Conservation (phyloP, 2,113 vertebrate genomes). For the Camelus dromedarius region DNA sequence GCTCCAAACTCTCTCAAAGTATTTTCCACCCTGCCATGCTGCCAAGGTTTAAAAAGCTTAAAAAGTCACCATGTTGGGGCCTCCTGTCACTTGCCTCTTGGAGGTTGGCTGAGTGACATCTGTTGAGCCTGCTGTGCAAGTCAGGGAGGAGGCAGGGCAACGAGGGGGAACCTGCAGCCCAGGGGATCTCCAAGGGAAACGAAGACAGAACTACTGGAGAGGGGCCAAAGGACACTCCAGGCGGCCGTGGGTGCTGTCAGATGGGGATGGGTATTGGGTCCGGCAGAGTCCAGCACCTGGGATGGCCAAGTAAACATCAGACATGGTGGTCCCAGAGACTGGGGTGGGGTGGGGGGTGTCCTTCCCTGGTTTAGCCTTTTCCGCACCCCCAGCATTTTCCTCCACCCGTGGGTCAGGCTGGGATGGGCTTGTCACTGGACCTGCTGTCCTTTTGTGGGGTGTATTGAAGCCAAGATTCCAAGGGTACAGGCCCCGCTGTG, state of each 20-base stretch:
- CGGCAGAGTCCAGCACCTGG: constrained; percentile 40
- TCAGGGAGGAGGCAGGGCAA: background rate
- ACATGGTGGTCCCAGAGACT: background rate
- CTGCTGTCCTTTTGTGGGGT: background rate
- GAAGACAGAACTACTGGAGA: constrained; percentile 45
- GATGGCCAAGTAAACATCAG: constrained; percentile 55
- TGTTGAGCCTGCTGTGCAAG: background rate
- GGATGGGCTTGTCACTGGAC: background rate
- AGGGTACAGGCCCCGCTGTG: background rate
- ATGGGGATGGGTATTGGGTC: constrained; percentile 64
- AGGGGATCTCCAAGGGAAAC: constrained; percentile 11
- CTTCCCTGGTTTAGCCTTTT: background rate
- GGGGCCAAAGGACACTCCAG: constrained; percentile 19
- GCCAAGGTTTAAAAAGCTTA: background rate
- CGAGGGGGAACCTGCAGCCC: background rate
- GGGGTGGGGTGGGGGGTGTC: background rate
- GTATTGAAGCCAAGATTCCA: background rate
- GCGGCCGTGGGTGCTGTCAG: background rate
- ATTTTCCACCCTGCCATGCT: background rate
- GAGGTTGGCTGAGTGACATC: background rate
- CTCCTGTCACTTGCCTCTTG: background rate
- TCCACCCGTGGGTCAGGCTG: background rate
- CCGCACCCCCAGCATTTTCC: background rate
- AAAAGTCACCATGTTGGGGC: background rate
- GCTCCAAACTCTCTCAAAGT: background rate